Percentiles rank a stretch among this genome's conserved stretches.
phyloP scores from a whole-genome alignment of 2,113 vertebrate species.

The Pygoscelis antarcticus region DNA sequence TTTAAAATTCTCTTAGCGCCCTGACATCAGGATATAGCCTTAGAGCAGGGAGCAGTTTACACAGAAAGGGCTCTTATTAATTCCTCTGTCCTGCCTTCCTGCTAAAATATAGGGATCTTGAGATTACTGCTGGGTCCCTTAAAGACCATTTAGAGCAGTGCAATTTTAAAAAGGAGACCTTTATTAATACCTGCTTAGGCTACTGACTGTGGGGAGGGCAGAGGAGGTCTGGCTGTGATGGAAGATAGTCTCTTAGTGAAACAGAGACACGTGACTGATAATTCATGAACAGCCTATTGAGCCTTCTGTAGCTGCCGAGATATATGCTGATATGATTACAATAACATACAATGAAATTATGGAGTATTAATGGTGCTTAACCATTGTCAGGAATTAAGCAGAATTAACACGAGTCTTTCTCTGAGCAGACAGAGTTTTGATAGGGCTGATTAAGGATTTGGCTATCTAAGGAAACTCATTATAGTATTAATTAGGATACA shows the following conservation, averaged over 20 bases:
- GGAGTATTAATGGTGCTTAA: slow-evolving; percentile 85
- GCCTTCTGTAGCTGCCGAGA: slow-evolving; percentile 77
- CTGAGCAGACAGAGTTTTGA: slow-evolving; percentile 79
- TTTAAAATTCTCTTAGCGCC: slow-evolving; percentile 89
- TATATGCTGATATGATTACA: slow-evolving; percentile 84
- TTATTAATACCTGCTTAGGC: slow-evolving; percentile 90
- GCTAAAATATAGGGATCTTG: slow-evolving; percentile 86
- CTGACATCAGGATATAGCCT: slow-evolving; percentile 84
- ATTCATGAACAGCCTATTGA: slow-evolving; percentile 82
- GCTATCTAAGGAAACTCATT: slow-evolving; percentile 83
- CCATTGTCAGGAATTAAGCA: slow-evolving; percentile 83
- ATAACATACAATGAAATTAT: slow-evolving; percentile 86
- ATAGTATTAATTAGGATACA: slow-evolving; percentile 85
- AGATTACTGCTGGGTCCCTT: slow-evolving; percentile 89
- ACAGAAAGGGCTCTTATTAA: slow-evolving; percentile 86
- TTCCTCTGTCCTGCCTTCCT: slow-evolving; percentile 86
- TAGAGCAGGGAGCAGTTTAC: slow-evolving; percentile 84
- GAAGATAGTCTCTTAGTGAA: slow-evolving; percentile 81
- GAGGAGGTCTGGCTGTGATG: slow-evolving; percentile 81
- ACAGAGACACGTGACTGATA: slow-evolving; percentile 77
- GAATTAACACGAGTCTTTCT: slow-evolving; percentile 81
- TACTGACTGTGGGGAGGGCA: slow-evolving; percentile 81
- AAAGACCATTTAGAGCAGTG: slow-evolving; percentile 86
- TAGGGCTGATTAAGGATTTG: slow-evolving; percentile 84
- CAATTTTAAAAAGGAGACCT: slow-evolving; percentile 87